Evolutionary conservation across 2,113 vertebrate genomes (phyloP).

Genomic region (Amphilophus citrinellus): DNA sequence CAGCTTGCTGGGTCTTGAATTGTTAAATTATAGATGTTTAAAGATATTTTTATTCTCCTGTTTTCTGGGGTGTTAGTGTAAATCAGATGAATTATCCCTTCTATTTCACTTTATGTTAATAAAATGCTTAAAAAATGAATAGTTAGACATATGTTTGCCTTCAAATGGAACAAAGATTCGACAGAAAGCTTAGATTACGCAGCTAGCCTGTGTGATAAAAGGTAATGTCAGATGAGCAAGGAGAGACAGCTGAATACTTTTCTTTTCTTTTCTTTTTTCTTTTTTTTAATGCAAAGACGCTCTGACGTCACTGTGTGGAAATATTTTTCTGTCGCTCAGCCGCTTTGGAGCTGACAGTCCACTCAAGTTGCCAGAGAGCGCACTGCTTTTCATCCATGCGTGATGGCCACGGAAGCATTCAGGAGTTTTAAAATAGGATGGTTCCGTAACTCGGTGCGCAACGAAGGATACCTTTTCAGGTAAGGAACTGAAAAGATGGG

Average conservation of each 20-base stretch:
- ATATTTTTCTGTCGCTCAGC: conserved; percentile 33
- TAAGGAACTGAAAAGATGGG: neutral
- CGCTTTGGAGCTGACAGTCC: conserved; percentile 49
- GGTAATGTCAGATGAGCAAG: neutral
- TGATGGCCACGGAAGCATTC: conserved; percentile 33
- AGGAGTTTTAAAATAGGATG: conserved; percentile 33
- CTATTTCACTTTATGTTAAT: neutral
- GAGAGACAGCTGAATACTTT: neutral
- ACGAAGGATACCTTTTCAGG: neutral
- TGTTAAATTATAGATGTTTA: conserved; percentile 19
- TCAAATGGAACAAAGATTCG: neutral
- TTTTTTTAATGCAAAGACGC: conserved; percentile 35
- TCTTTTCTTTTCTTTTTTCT: neutral
- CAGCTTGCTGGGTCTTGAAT: neutral
- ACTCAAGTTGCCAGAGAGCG: conserved; percentile 51
- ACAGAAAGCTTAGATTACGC: neutral
- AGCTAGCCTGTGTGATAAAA: neutral
- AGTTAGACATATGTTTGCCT: neutral
- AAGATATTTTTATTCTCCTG: neutral
- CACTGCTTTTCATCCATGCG: conserved; percentile 18
- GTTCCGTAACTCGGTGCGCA: neutral
- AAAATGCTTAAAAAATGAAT: neutral
- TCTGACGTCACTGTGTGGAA: conserved; percentile 71
- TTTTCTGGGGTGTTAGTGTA: neutral
- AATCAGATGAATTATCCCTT: neutral